phyloP scores from a whole-genome alignment of 92 coral and sea anemone species.

The Palythoa grandis region DNA sequence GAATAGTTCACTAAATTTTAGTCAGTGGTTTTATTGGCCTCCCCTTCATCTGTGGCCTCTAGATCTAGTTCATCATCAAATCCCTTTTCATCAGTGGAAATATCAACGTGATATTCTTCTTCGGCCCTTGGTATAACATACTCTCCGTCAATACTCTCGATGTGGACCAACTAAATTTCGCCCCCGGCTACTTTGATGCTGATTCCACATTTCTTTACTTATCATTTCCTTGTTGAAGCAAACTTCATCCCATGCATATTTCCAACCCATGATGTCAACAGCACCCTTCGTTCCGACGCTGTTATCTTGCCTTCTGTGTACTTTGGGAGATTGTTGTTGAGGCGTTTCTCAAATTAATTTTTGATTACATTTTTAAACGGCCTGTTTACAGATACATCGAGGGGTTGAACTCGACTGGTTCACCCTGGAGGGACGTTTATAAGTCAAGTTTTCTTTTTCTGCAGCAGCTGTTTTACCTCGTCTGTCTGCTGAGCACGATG shows the following conservation, averaged over 20 bases:
- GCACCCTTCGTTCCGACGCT: not conserved
- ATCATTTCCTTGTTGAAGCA: too few species aligned
- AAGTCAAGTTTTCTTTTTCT: not conserved
- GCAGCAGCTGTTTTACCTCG: not conserved
- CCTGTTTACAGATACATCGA: not conserved
- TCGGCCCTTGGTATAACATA: not conserved
- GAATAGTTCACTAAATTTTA: not conserved
- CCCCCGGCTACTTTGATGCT: too few species aligned
- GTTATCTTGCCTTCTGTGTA: not conserved
- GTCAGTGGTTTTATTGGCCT: not conserved
- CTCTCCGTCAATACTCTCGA: not conserved
- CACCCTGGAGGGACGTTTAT: not conserved
- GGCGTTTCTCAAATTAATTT: not conserved
- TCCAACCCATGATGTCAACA: not conserved
- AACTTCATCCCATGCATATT: too few species aligned
- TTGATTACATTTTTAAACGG: not conserved
- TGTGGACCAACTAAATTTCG: too few species aligned
- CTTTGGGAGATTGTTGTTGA: not conserved
- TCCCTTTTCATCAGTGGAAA: not conserved
- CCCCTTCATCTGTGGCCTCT: too few species aligned
- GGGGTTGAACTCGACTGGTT: not conserved
- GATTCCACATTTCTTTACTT: too few species aligned
- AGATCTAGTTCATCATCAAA: slow-evolving; percentile 6
- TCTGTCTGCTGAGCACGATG: not conserved
- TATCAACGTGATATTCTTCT: not conserved